phyloP scores from a whole-genome alignment of 1,140 invertebrate species.

The Brachionus angularis region DNA sequence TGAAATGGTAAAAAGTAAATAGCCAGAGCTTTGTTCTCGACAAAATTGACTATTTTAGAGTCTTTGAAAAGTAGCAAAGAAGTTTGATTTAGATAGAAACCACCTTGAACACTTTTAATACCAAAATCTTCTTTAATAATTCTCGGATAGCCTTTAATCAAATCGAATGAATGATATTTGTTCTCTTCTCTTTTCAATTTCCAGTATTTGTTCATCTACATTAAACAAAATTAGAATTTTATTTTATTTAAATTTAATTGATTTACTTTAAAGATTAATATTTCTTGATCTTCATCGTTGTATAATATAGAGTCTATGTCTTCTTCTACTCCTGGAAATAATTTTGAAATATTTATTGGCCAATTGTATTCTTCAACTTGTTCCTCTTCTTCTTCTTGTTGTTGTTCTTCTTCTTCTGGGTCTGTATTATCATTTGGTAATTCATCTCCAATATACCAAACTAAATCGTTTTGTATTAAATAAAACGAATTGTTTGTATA shows the following conservation, averaged over 20 bases:
- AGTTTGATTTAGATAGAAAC: slow-evolving; percentile 13
- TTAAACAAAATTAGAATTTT: background rate
- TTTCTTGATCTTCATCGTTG: slow-evolving; percentile 5
- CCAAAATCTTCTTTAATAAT: slow-evolving; percentile 4
- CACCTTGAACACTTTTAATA: slow-evolving; percentile 1
- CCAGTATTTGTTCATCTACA: slow-evolving; percentile 17
- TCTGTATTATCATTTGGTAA: slow-evolving; percentile 1
- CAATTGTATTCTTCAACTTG: too few species aligned
- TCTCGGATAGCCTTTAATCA: background rate
- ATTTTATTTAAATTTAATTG: background rate
- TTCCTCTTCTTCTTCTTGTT: too few species aligned
- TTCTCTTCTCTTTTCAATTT: slow-evolving; percentile 10
- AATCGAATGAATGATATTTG: slow-evolving; percentile 13
- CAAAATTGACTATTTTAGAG: slow-evolving; percentile 19
- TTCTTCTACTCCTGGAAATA: slow-evolving; percentile 11
- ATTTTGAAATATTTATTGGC: slow-evolving; percentile 8
- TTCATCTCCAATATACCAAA: slow-evolving; percentile 23
- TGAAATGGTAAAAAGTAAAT: slow-evolving; percentile 32
- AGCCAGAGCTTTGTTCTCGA: slow-evolving; percentile 13
- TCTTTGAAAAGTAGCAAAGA: slow-evolving; percentile 3
- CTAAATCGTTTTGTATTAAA: slow-evolving; percentile 25
- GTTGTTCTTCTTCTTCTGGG: too few species aligned
- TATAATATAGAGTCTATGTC: slow-evolving; percentile 9
- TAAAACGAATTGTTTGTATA: slow-evolving; percentile 29
- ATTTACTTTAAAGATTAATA: slow-evolving; percentile 14